Conservation (phyloP, 2,797 vertebrate genomes). For the Poecile montanus region DNA sequence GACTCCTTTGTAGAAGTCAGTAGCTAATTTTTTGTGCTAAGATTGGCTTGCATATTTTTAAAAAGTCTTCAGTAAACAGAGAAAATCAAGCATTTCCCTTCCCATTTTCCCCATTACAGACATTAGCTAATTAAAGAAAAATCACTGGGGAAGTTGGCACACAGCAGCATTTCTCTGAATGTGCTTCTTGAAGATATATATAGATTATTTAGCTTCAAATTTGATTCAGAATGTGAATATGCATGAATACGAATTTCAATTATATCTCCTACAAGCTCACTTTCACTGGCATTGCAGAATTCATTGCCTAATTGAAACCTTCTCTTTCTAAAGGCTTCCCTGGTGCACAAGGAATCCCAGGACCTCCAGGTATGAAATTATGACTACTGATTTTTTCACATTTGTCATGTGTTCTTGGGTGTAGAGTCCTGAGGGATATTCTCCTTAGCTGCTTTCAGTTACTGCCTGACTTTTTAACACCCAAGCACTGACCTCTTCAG, state of each 20-base stretch:
- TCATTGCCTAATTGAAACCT: not conserved
- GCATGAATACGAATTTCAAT: not conserved
- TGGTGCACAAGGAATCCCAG: constrained; percentile 80
- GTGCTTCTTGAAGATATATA: not conserved
- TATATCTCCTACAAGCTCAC: not conserved
- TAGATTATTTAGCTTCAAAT: not conserved
- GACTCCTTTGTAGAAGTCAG: not conserved
- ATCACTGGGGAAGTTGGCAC: not conserved
- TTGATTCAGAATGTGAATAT: not conserved
- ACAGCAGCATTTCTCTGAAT: not conserved
- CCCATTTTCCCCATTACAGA: not conserved
- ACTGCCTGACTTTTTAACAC: not conserved
- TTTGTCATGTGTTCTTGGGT: not conserved
- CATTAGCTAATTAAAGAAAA: not conserved
- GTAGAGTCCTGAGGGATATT: not conserved
- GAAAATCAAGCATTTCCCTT: not conserved
- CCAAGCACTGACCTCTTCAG: not conserved
- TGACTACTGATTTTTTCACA: not conserved
- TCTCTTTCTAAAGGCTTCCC: constrained; percentile 77
- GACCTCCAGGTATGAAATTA: constrained; percentile 82
- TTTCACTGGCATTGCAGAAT: not conserved
- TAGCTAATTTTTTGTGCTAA: not conserved
- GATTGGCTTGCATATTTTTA: not conserved
- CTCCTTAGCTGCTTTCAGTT: not conserved
- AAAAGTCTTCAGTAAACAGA: not conserved